Conservation (phyloP, 1,140 invertebrate species). For the Drosophila malerkotliana region DNA sequence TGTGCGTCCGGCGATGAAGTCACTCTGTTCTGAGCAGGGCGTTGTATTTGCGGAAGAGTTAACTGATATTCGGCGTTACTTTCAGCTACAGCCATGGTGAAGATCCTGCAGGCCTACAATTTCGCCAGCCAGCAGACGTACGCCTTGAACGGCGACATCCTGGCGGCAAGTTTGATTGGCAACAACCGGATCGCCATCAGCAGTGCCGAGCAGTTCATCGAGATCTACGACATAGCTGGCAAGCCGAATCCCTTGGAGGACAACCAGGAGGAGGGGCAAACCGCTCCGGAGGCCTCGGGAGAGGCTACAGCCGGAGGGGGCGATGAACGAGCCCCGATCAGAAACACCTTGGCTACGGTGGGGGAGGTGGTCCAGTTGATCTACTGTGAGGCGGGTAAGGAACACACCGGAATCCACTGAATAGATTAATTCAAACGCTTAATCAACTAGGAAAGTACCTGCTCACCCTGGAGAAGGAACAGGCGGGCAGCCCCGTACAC, state of each 20-base stretch:
- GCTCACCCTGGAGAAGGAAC: constrained; percentile 76
- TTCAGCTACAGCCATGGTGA: constrained; percentile 70
- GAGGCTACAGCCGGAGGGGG: constrained; percentile 6
- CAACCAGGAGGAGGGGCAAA: constrained; percentile 13
- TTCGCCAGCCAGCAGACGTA: constrained; percentile 80
- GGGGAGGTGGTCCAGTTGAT: constrained; percentile 80
- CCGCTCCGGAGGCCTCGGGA: constrained; percentile 1
- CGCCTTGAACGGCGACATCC: constrained; percentile 76
- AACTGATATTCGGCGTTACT: constrained; percentile 7
- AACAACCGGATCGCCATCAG: constrained; percentile 79
- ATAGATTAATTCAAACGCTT: neutral
- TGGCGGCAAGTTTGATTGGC: constrained; percentile 73
- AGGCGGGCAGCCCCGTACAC: constrained; percentile 75
- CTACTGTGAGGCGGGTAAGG: constrained; percentile 75
- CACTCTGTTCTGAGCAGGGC: constrained; percentile 48
- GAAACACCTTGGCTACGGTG: constrained; percentile 74
- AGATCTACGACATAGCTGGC: constrained; percentile 78
- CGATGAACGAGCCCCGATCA: constrained; percentile 60
- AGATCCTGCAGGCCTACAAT: constrained; percentile 81
- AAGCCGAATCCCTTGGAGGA: constrained; percentile 54
- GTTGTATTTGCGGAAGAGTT: constrained; percentile 47
- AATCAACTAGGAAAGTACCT: constrained; percentile 67
- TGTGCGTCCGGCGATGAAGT: constrained; percentile 68
- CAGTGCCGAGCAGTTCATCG: constrained; percentile 80
- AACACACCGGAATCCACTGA: fast-evolving